Conservation (phyloP, 37 sponge, comb jelly and placozoan species). For the Cliona cf. orientalis region DNA sequence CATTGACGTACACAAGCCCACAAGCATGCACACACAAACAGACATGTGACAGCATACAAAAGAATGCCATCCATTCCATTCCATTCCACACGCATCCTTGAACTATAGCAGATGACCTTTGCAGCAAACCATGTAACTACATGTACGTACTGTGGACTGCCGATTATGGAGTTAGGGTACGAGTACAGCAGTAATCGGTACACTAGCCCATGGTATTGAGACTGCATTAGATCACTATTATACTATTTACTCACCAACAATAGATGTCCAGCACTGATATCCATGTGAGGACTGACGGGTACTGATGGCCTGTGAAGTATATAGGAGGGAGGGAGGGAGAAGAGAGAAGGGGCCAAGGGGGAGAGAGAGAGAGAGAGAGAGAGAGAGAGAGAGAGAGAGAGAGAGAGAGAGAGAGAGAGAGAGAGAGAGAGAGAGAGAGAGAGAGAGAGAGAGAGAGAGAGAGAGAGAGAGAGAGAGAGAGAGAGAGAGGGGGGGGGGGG, state of each 20-base stretch:
- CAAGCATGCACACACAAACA: slow-evolving; percentile 40
- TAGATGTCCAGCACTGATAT: slow-evolving; percentile 67
- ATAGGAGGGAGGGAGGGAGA: not conserved
- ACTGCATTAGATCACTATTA: not conserved
- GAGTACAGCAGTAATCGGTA: not conserved
- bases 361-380: not conserved
- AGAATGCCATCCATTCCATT: no score
- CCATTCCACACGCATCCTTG: no score
- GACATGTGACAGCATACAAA: slow-evolving; percentile 23
- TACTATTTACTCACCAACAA: slow-evolving; percentile 44
- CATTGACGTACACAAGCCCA: slow-evolving; percentile 14
- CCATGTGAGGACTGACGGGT: slow-evolving; percentile 61
- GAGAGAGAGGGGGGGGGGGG: slow-evolving; percentile 26
- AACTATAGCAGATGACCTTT: no score
- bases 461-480: slow-evolving; percentile 41
- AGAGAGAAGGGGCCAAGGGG: no score
- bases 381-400: not conserved
- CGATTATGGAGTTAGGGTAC: not conserved
- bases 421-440: slow-evolving; percentile 41
- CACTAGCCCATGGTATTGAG: not conserved
- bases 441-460: slow-evolving; percentile 32
- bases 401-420: slow-evolving; percentile 10
- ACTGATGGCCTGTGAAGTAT: slow-evolving; percentile 42
- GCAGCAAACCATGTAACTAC: slow-evolving; percentile 9
- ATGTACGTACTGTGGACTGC: not conserved